These are phyloP conservation scores for Phyllopteryx taeniolatus DNA, from an alignment of 2,113 vertebrate species.

Conservation along the genomic window DNA sequence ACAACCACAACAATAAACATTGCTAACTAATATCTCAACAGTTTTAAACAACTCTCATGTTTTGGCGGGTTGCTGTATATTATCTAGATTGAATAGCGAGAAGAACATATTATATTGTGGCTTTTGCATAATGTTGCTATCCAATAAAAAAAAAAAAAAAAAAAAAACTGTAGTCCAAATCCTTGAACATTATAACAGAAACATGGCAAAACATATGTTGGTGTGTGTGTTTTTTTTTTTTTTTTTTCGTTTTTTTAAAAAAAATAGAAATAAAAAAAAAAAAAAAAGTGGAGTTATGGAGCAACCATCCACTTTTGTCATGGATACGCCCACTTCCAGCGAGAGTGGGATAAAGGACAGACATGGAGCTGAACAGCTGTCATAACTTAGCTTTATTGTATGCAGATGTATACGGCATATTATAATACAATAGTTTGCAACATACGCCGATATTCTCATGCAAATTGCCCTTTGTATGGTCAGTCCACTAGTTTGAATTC, in stretches of 20 bases:
- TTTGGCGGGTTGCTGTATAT: not conserved
- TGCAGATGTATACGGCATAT: not conserved
- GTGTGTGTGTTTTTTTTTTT: no score
- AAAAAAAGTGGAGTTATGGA: no score
- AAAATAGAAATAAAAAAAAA: not conserved
- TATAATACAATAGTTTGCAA: not conserved
- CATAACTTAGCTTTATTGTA: not conserved
- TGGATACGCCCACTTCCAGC: not conserved
- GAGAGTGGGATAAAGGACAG: not conserved
- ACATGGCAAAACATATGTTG: not conserved
- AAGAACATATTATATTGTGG: not conserved
- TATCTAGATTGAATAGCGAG: not conserved
- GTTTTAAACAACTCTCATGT: not conserved
- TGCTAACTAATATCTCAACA: not conserved
- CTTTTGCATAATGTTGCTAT: not conserved
- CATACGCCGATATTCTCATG: not conserved
- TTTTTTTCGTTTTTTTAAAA: not conserved
- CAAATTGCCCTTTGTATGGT: constrained; percentile 23
- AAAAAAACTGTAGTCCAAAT: no score
- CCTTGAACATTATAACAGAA: no score
- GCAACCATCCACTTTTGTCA: not conserved
- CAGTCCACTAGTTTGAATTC: not conserved
- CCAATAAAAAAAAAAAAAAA: not conserved
- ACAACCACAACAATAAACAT: not conserved
- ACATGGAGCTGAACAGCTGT: not conserved